Conservation (phyloP, 2,113 vertebrate species). For the Grammomys dolichurus region DNA sequence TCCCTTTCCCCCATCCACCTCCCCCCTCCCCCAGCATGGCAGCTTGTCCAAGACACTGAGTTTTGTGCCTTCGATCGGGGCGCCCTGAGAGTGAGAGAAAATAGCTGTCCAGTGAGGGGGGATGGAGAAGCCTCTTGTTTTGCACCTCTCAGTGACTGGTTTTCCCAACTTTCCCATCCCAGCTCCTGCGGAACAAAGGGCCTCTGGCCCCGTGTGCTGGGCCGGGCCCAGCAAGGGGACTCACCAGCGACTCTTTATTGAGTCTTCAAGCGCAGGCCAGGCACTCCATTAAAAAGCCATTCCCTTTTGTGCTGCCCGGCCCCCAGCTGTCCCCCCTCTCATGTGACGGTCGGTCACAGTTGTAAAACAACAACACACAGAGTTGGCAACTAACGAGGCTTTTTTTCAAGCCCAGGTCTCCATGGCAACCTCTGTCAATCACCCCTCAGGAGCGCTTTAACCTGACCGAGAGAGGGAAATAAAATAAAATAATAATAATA, state of each 20-base stretch:
- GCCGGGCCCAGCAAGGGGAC: constrained; percentile 86
- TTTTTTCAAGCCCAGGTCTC: constrained; percentile 88
- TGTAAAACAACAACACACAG: constrained; percentile 91
- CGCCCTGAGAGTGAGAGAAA: constrained; percentile 79
- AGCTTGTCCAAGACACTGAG: constrained; percentile 76
- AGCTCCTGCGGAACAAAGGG: constrained; percentile 85
- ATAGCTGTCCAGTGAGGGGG: constrained; percentile 65
- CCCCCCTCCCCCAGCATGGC: constrained; percentile 70
- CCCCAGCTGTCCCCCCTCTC: constrained; percentile 91
- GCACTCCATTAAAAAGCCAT: constrained; percentile 93
- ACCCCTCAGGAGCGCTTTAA: constrained; percentile 81
- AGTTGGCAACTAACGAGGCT: constrained; percentile 89
- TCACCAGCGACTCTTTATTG: constrained; percentile 88
- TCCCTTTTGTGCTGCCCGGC: constrained; percentile 88
- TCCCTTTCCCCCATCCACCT: constrained; percentile 38
- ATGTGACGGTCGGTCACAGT: constrained; percentile 89
- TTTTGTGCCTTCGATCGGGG: constrained; percentile 76
- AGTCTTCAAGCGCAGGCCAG: constrained; percentile 89
- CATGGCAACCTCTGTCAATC: constrained; percentile 91
- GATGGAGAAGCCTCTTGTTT: constrained; percentile 75
- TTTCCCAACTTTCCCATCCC: constrained; percentile 85
- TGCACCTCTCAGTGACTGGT: constrained; percentile 70
- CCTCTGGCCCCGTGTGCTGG: constrained; percentile 80
- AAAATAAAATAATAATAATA: constrained; percentile 78
- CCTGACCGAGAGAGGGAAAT: constrained; percentile 81